Evolutionary conservation across 2,888 invertebrate genomes (phyloP).

Genomic region (Bombyx huttoni): DNA sequence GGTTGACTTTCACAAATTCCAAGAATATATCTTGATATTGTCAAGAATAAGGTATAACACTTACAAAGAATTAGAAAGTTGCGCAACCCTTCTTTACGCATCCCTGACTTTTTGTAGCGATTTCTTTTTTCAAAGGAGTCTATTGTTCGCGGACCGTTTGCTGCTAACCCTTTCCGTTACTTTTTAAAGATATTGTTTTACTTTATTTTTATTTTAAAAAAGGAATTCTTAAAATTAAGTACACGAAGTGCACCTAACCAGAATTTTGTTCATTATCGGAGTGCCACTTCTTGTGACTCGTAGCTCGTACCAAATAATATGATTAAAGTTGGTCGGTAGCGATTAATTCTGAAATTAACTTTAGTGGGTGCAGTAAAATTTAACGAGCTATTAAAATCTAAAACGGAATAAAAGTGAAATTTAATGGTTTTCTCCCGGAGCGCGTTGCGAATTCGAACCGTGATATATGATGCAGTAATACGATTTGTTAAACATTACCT

Average conservation of each 20-base stretch:
- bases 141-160: conserved; percentile 54
- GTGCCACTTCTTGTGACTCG: conserved; percentile 13
- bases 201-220: conserved; percentile 29
- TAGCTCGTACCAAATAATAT: conserved; percentile 36
- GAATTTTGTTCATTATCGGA: conserved; percentile 8
- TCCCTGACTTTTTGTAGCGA: conserved; percentile 47
- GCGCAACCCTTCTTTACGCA: conserved; percentile 65
- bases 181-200: conserved; percentile 44
- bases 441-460: conserved; percentile 42
- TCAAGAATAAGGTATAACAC: conserved; percentile 40
- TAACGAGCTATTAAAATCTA: conserved; percentile 68
- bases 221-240: no score
- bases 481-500: conserved; percentile 27
- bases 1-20: conserved; percentile 61
- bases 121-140: conserved; percentile 48
- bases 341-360: conserved; percentile 65
- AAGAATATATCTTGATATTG: conserved; percentile 35
- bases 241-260: no score
- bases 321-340: conserved; percentile 54
- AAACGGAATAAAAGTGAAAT: conserved; percentile 69
- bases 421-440: conserved; percentile 51
- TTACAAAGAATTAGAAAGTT: conserved; percentile 71
- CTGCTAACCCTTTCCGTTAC: conserved; percentile 63
- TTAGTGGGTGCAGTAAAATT: conserved; percentile 62
- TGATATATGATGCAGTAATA: conserved; percentile 61